Conservation (phyloP, 2,797 vertebrate species). For the Notolepis coatsorum region DNA sequence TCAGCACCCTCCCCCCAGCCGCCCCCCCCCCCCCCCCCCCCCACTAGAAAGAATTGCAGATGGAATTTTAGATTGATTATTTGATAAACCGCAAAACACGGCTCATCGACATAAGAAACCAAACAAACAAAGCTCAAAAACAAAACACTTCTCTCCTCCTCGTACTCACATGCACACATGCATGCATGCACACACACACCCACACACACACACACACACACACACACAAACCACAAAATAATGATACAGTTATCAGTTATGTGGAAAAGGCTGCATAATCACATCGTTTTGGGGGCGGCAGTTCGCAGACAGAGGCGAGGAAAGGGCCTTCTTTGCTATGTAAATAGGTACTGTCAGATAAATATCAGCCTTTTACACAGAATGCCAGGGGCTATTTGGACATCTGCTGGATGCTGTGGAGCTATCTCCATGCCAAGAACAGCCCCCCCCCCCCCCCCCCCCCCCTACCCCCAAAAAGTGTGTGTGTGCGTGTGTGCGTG, state of each 20-base stretch:
- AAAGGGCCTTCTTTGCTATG: constrained; percentile 60
- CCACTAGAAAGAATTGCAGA: not conserved
- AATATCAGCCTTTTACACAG: constrained; percentile 43
- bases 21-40: not conserved
- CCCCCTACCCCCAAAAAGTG: no score
- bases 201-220: no score
- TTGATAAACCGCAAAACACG: constrained; percentile 6
- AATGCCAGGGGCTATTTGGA: constrained; percentile 72
- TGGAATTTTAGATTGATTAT: constrained; percentile 16
- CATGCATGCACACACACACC: no score
- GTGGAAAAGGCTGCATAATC: constrained; percentile 42
- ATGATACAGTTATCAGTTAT: constrained; percentile 24
- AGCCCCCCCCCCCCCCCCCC: no score
- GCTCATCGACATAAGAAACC: not conserved
- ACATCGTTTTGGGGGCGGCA: not conserved
- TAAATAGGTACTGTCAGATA: constrained; percentile 60
- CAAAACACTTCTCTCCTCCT: not conserved
- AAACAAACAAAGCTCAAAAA: not conserved
- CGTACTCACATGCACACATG: not conserved
- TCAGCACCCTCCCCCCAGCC: not conserved
- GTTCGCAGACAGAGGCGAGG: constrained; percentile 33
- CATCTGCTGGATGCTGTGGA: constrained; percentile 60
- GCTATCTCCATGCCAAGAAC: constrained; percentile 17
- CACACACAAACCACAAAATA: no score
- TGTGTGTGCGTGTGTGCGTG: not conserved